phyloP scores from a whole-genome alignment of 2,888 invertebrate species.

The Lithodes maja region DNA sequence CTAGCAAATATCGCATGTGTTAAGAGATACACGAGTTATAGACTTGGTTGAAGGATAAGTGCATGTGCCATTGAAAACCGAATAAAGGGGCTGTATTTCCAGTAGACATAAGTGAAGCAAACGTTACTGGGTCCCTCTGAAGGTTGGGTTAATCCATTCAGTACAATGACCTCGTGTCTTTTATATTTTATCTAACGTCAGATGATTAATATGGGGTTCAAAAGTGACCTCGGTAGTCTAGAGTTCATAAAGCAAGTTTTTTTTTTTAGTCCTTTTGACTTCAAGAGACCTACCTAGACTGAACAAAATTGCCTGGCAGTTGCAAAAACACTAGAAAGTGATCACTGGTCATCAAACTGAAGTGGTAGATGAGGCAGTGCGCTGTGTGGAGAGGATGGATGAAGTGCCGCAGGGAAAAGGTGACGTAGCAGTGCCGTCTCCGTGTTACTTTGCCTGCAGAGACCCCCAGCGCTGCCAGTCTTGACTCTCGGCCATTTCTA shows the following conservation, averaged over 20 bases:
- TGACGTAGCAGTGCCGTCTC: slow-evolving; percentile 58
- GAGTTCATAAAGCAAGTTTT: too few species aligned
- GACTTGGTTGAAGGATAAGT: neutral
- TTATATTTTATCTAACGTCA: too few species aligned
- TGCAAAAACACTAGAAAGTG: too few species aligned
- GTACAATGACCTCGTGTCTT: too few species aligned
- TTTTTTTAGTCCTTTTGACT: too few species aligned
- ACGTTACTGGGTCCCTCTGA: too few species aligned
- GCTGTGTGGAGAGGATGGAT: slow-evolving; percentile 35
- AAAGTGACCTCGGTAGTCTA: too few species aligned
- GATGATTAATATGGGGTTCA: too few species aligned
- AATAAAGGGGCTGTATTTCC: neutral
- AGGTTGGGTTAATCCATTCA: too few species aligned
- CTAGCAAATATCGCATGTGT: neutral
- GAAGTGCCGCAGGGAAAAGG: slow-evolving; percentile 18
- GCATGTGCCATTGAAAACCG: slow-evolving; percentile 3
- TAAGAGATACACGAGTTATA: neutral
- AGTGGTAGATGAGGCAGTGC: slow-evolving; percentile 22
- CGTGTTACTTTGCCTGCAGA: slow-evolving; percentile 49
- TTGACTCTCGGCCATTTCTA: neutral
- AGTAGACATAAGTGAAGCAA: slow-evolving; percentile 18
- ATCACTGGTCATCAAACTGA: neutral
- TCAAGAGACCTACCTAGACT: too few species aligned
- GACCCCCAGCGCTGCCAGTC: slow-evolving; percentile 67
- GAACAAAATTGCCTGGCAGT: too few species aligned